Conservation (phyloP, 2,888 invertebrate species). For the Troglohyphantes excavatus region DNA sequence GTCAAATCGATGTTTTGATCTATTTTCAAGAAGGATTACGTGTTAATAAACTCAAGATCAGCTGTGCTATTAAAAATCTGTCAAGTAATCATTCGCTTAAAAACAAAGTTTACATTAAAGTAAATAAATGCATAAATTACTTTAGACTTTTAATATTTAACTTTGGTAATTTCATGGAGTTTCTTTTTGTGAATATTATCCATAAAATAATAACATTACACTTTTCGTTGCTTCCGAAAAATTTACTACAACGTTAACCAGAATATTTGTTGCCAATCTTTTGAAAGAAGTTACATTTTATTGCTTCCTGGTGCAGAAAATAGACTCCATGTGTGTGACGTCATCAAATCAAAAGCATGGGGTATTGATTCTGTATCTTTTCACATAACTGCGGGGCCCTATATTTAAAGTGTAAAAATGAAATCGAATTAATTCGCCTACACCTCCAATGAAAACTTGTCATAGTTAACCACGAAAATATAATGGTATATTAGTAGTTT, state of each 20-base stretch:
- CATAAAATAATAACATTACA: constrained; percentile 51
- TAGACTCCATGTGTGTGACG: too few species aligned
- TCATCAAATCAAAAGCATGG: too few species aligned
- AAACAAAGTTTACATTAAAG: not conserved
- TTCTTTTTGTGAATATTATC: constrained; percentile 5
- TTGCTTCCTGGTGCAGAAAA: not conserved
- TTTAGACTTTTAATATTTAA: constrained; percentile 5
- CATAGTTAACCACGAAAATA: too few species aligned
- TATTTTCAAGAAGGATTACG: constrained; percentile 44
- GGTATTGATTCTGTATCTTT: too few species aligned
- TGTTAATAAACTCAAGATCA: constrained; percentile 46
- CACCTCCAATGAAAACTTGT: too few species aligned
- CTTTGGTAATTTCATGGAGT: constrained; percentile 6
- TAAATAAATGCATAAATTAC: not conserved
- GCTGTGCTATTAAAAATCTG: constrained; percentile 29
- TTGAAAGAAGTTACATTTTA: not conserved
- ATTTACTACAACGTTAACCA: constrained; percentile 72
- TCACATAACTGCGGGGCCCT: too few species aligned
- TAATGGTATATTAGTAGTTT: too few species aligned
- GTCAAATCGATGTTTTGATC: not conserved
- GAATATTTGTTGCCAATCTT: constrained; percentile 43
- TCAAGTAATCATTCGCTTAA: not conserved
- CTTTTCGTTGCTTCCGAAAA: constrained; percentile 27
- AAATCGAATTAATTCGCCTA: too few species aligned
- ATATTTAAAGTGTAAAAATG: too few species aligned